Conservation (phyloP, 2,888 invertebrate species). For the Xestia ashworthii region DNA sequence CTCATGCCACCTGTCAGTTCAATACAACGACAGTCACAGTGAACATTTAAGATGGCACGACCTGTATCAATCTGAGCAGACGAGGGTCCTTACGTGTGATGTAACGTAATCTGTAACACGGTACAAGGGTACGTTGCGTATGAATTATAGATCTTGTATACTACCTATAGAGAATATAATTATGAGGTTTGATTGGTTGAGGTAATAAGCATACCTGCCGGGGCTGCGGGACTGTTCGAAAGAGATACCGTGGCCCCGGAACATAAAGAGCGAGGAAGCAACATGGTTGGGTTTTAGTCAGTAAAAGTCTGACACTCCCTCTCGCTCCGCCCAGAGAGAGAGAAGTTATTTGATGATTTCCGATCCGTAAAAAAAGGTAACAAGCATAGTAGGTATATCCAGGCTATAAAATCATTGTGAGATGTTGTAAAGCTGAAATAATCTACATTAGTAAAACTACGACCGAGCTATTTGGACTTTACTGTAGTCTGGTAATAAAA, state of each 20-base stretch:
- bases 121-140: slow-evolving; percentile 6
- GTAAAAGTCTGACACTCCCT: no score
- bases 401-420: not conserved
- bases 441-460: not conserved
- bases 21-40: slow-evolving; percentile 3
- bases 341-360: no score
- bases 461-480: not conserved
- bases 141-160: not conserved
- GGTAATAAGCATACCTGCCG: not conserved
- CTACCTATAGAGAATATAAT: not conserved
- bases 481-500: not conserved
- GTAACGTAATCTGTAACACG: slow-evolving; percentile 31
- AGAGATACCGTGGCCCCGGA: no score
- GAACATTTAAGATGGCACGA: slow-evolving; percentile 6
- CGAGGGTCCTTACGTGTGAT: slow-evolving; percentile 33
- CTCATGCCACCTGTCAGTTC: slow-evolving; percentile 5
- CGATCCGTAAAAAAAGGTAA: no score
- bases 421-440: not conserved
- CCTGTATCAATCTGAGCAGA: slow-evolving; percentile 50
- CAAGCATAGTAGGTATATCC: not conserved
- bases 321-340: no score
- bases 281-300: no score
- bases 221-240: no score
- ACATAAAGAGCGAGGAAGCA: no score
- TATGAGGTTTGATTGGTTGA: not conserved